Percentiles rank a stretch among this genome's conserved stretches.
Evolutionary conservation across 2,113 vertebrate genomes (phyloP).

Genomic region (Bombycilla garrulus): DNA sequence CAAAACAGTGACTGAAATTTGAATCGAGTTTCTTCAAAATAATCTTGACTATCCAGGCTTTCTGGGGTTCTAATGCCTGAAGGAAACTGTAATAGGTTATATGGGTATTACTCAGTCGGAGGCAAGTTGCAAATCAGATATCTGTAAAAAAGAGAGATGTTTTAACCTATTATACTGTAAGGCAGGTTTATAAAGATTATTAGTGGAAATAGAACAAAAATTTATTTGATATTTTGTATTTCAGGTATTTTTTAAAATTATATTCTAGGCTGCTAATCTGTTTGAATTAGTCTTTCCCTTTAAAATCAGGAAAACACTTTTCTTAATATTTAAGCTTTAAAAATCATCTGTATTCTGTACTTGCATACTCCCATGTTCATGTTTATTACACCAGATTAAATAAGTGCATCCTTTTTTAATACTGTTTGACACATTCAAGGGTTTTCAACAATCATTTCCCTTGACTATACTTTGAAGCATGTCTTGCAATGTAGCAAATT

Average conservation of each 20-base stretch:
- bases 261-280: neutral
- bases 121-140: neutral
- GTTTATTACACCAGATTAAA: neutral
- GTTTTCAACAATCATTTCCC: neutral
- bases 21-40: neutral
- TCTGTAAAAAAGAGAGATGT: neutral
- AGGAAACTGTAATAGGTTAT: neutral
- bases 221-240: neutral
- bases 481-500: neutral
- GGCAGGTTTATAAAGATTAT: neutral
- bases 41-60: neutral
- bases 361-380: neutral
- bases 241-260: neutral
- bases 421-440: neutral
- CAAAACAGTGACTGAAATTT: neutral
- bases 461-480: neutral
- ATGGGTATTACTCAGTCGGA: neutral
- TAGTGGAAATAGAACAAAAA: neutral
- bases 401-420: neutral
- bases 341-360: neutral
- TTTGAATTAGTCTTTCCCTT: neutral
- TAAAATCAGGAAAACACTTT: neutral
- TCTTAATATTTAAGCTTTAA: neutral
- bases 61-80: neutral
- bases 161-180: neutral